Conservation (phyloP, 53 echinoderm and acorn worm genomes). For the Arbacia lixula region DNA sequence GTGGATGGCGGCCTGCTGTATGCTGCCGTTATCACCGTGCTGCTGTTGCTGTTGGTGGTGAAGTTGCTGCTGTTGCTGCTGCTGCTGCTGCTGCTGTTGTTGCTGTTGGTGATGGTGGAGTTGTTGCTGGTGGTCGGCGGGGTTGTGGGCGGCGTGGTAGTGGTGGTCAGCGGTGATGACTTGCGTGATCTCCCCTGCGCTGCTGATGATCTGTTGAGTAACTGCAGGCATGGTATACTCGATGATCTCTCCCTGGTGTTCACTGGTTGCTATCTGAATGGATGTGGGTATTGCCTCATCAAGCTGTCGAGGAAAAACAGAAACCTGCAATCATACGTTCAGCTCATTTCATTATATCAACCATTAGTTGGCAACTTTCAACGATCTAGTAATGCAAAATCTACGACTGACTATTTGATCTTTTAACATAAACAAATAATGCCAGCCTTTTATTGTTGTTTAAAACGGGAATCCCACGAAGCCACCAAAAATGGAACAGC, state of each 20-base stretch:
- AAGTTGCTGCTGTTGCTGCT: slow-evolving; percentile 36
- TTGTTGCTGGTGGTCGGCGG: not conserved
- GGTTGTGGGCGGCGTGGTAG: slow-evolving; percentile 20
- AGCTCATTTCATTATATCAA: too few species aligned
- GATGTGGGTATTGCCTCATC: slow-evolving; percentile 13
- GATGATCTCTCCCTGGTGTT: slow-evolving; percentile 21
- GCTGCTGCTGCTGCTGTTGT: slow-evolving; percentile 26
- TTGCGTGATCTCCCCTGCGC: slow-evolving; percentile 20
- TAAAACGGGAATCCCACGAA: too few species aligned
- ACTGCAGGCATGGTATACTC: slow-evolving; percentile 13
- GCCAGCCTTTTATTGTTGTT: too few species aligned
- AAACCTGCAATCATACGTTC: too few species aligned
- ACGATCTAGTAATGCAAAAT: too few species aligned
- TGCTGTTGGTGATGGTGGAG: slow-evolving; percentile 27
- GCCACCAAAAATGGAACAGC: too few species aligned
- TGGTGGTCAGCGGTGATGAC: slow-evolving; percentile 32
- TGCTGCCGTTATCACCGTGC: slow-evolving; percentile 30
- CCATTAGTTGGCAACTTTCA: too few species aligned
- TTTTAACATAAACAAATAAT: too few species aligned
- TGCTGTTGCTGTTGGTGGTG: slow-evolving; percentile 41
- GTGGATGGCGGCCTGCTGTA: slow-evolving; percentile 66
- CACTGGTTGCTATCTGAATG: slow-evolving; percentile 11
- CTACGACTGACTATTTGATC: too few species aligned
- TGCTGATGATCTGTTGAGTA: slow-evolving; percentile 1
- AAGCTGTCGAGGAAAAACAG: not conserved